Percentiles rank a stretch among this genome's conserved stretches.
Evolutionary conservation across 2,797 vertebrate genomes (phyloP).

Genomic region (Poeciliopsis infans): DNA sequence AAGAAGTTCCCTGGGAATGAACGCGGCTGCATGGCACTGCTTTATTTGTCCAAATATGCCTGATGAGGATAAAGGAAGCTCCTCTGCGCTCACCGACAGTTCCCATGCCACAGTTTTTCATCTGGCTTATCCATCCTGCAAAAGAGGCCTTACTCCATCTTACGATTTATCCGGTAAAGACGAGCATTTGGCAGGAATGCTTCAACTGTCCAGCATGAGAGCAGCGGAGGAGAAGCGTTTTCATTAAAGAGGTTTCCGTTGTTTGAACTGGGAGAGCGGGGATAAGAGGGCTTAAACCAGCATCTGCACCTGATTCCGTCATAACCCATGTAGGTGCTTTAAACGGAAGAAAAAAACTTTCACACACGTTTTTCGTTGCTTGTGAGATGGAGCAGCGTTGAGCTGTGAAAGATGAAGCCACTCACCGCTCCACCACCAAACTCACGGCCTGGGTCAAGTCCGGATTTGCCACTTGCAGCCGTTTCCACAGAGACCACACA

Average conservation of each 20-base stretch:
- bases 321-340: constrained; percentile 78
- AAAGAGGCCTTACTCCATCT: constrained; percentile 80
- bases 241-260: constrained; percentile 81
- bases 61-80: constrained; percentile 34
- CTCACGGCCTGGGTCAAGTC: constrained; percentile 90
- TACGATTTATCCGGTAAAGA: constrained; percentile 81
- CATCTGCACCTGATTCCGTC: constrained; percentile 79
- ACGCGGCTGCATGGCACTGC: not conserved
- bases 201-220: constrained; percentile 75
- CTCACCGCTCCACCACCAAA: constrained; percentile 93
- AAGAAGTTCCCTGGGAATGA: not conserved
- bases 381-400: constrained; percentile 73
- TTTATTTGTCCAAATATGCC: constrained; percentile 30
- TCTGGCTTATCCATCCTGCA: constrained; percentile 70
- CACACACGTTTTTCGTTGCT: constrained; percentile 72
- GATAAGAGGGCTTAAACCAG: constrained; percentile 84
- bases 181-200: constrained; percentile 74
- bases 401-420: constrained; percentile 66
- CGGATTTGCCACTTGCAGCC: constrained; percentile 88
- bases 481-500: constrained; percentile 96
- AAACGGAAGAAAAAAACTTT: constrained; percentile 63
- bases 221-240: constrained; percentile 71
- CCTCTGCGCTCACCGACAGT: constrained; percentile 52
- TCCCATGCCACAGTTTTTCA: constrained; percentile 79
- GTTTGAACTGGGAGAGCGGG: constrained; percentile 75